Conservation (phyloP, 2,113 vertebrate species). For the Vulpes vulpes region DNA sequence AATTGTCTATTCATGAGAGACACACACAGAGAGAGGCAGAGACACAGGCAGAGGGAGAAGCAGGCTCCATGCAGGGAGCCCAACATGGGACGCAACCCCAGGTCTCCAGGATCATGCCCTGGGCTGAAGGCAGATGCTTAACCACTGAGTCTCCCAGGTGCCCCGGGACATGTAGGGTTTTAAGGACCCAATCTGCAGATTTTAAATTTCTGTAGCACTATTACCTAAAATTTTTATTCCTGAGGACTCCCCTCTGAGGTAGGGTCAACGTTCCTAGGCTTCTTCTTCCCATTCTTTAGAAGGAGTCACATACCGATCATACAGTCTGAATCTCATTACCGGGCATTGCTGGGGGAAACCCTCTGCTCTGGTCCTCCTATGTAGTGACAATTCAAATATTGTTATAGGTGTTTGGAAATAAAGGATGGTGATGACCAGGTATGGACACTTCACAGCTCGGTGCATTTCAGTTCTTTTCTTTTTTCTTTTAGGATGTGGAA, state of each 20-base stretch:
- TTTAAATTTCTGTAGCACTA: neutral
- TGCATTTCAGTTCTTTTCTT: neutral
- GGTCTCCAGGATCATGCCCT: no score
- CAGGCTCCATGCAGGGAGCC: no score
- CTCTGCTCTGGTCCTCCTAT: no score
- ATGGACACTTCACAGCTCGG: neutral
- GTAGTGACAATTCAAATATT: neutral
- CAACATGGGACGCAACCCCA: no score
- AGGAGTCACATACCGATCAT: neutral
- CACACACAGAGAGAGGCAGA: no score
- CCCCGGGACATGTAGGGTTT: neutral
- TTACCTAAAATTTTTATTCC: neutral
- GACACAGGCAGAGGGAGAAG: no score
- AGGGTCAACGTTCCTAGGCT: no score
- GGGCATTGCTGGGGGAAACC: accelerated
- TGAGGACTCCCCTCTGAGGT: neutral
- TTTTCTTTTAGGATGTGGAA: neutral
- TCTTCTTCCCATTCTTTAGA: neutral
- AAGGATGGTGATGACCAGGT: neutral
- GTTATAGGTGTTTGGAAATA: neutral
- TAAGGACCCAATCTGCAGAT: neutral
- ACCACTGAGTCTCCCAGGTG: no score
- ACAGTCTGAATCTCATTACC: neutral
- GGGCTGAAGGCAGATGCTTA: no score
- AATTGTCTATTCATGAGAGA: no score